These are phyloP conservation scores for Acutogordius australiensis DNA, from an alignment of 2,888 invertebrate species.

Conservation along the genomic window DNA sequence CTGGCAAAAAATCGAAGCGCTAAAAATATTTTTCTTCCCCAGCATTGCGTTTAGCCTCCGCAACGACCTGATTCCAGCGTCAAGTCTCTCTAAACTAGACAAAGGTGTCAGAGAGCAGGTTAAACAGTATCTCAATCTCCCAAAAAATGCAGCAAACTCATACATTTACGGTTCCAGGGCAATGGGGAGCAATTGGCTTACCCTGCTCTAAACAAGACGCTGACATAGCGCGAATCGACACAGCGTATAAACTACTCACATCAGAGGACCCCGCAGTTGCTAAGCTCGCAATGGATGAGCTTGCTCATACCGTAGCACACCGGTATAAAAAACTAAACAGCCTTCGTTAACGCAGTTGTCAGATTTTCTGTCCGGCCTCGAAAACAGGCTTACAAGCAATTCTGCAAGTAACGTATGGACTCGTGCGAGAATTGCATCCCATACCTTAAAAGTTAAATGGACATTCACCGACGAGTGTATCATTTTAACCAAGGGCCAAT, in stretches of 20 bases:
- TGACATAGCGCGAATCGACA: conserved; percentile 14
- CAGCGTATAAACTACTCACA: not conserved
- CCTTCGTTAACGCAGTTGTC: too few species aligned
- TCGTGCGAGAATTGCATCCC: too few species aligned
- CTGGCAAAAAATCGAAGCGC: conserved; percentile 17
- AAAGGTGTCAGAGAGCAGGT: conserved; percentile 10
- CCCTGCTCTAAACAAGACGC: conserved; percentile 14
- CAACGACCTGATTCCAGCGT: conserved; percentile 12
- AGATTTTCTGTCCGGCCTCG: too few species aligned
- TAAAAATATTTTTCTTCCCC: conserved; percentile 16
- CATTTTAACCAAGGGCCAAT: too few species aligned
- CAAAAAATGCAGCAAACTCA: conserved; percentile 13
- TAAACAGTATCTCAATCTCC: conserved; percentile 13
- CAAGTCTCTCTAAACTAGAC: conserved; percentile 13
- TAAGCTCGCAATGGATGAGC: too few species aligned
- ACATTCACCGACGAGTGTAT: too few species aligned
- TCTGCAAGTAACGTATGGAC: too few species aligned
- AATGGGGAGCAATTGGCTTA: conserved; percentile 13
- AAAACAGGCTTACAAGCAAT: too few species aligned
- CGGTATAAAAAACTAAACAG: too few species aligned
- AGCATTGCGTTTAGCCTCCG: conserved; percentile 8
- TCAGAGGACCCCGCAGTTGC: too few species aligned
- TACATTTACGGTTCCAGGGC: conserved; percentile 15
- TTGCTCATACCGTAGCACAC: too few species aligned
- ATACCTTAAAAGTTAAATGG: too few species aligned